Conservation (phyloP, 1,140 invertebrate genomes). For the Venturia canescens region DNA sequence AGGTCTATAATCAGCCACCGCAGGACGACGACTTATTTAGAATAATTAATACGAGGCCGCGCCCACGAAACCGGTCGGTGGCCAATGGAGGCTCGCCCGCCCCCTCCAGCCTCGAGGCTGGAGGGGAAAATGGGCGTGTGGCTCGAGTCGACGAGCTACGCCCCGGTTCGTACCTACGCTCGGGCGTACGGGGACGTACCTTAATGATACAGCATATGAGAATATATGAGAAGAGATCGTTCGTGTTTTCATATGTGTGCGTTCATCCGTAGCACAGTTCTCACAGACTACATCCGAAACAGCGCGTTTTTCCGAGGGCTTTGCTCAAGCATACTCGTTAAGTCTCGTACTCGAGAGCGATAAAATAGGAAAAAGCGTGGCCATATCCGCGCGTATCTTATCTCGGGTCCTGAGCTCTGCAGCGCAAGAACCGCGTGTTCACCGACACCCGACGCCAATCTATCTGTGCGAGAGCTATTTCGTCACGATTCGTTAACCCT, state of each 20-base stretch:
- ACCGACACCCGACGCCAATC: constrained; percentile 26
- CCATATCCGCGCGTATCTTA: constrained; percentile 38
- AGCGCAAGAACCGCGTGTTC: constrained; percentile 9
- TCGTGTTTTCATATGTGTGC: constrained; percentile 30
- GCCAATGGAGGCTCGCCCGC: constrained; percentile 59
- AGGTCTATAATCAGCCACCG: constrained; percentile 75
- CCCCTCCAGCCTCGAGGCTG: constrained; percentile 51
- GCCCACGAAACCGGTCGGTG: constrained; percentile 59
- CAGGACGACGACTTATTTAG: constrained; percentile 75
- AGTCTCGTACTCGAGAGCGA: constrained; percentile 37
- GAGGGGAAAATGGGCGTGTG: constrained; percentile 66
- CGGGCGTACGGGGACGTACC: background rate
- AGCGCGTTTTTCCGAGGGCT: background rate
- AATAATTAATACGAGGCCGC: constrained; percentile 73
- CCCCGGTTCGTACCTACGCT: constrained; percentile 51
- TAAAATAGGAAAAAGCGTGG: constrained; percentile 28
- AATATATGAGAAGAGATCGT: background rate
- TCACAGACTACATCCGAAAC: constrained; percentile 12
- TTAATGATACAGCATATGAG: background rate
- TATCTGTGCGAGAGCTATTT: constrained; percentile 17
- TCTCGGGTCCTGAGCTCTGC: constrained; percentile 2
- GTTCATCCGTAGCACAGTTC: constrained; percentile 8
- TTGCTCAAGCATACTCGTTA: constrained; percentile 32
- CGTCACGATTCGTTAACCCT: constrained; percentile 44
- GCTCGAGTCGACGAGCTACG: constrained; percentile 50